Evolutionary conservation across 2,113 vertebrate species (phyloP), one percentile per base, ranked within the genome.

Genomic region (Anhinga anhinga): DNA sequence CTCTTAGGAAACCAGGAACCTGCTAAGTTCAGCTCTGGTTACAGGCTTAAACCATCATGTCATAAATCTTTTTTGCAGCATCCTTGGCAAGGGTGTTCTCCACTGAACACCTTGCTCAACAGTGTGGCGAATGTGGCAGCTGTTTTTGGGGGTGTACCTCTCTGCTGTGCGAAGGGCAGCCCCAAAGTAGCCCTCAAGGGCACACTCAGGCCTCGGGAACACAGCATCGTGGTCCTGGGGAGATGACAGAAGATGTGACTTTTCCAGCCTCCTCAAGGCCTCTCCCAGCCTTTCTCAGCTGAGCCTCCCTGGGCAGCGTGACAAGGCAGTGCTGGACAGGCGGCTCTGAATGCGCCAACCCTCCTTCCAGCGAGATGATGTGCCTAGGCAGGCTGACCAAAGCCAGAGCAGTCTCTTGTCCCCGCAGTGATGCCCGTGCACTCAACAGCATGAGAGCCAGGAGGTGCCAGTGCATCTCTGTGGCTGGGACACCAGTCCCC

Each of bases 201-300:
- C 42, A 14, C 1, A 1, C 27, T 73, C 1, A 3, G 10, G 13
- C 14, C 29, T 59, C 7, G 1, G 45, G 19, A 80, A 0, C 27
- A 34, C 82, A 71, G 42, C 52, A 30, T 1, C 11, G 1, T 6
- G 30, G 36, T 21, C 30, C 72, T 50, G 8, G 10, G 32, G 23
- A 42, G 23, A 15, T 56, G 80, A 62, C 45, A 77, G 67, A 71
- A 49, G 47, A 85, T 69, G 34, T 18, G 66, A 38, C 17, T 72
- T 88, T 73, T 81, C 44, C 59, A 89, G n/a, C n/a, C n/a, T 84
- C 18, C 23, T 8, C 40, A 56, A 34, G 16, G 26, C 12, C 23
- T 88, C 30, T 74, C 49, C 26, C 47, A 70, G 66, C 15, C n/a
- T 88, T 47, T 74, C 47, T 26, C 40, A 58, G 17, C 12, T 50